Base-by-base conservation (phyloP, 2,888 invertebrate species). In the Mesoligia furuncula region DNA sequence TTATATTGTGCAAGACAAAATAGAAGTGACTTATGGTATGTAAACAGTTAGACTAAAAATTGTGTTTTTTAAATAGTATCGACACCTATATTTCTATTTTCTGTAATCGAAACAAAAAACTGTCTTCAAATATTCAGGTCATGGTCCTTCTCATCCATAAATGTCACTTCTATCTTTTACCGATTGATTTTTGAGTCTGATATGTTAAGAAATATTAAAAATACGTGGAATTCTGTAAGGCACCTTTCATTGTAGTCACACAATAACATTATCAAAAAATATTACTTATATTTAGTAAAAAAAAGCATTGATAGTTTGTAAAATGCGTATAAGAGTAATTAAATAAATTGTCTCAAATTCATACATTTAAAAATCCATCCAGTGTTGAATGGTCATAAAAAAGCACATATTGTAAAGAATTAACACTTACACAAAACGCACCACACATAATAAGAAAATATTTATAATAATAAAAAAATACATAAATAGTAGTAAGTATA, bases 211-310 rank as follows among this genome's bases (percentile, higher is more conserved):
- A 59, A 65, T 85, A 75, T 81, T 62, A 67, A 65, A 72, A 79
- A 70, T 79, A 84, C n/a, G 45, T 86, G 80, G 79, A 86, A 79
- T 84, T 73, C 61, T 72, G 51, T 77, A 86, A 85, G 81, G 87
- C 85, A 86, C 85, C 81, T n/a, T 77, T 72, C 45, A 71, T 65
- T 78, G 48, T 73, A 62, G 31, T 74, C n/a, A 85, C 15, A 71
- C 42, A 83, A 73, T 83, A 83, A 71, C 45, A 86, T 77, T 64
- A 67, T 64, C 68, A 61, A 67, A 78, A 84, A 70, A 73, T 76
- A 75, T 68, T n/a, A 67, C 73, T 66, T 51, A 59, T 72, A 81
- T 62, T 68, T 65, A 51, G 51, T 75, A 3, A 45, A 67, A 65
- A 24, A 31, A 72, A 77, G 84, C 84, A 17, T 61, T 65, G 45